Evolutionary conservation across 2,888 invertebrate genomes (phyloP), one percentile per base, ranked within the genome.

Genomic region (Xanthia icteritia): DNA sequence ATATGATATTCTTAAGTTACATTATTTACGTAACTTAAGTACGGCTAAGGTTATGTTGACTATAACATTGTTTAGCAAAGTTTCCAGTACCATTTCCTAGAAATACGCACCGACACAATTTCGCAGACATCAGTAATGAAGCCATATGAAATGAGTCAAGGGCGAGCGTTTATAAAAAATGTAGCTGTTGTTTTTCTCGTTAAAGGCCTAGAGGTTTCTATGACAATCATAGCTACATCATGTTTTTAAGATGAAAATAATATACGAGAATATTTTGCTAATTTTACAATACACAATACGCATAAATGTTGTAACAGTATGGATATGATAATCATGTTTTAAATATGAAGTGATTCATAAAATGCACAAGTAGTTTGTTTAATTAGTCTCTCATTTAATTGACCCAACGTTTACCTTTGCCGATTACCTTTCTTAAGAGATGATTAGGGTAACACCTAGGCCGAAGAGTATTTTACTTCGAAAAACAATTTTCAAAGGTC

Each of bases 81-180:
- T 67, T 66, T 58, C 76, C 27, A 8, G 39, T 36, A 42, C 60
- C 0, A 61, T 60, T 76, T 67, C 36, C 23, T 58, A 67, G 56
- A 77, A 82, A 51, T 51, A 61, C 56, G n/a, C 2, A 27, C 20
- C 36, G 51, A 71, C 56, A 73, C 36, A 23, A 36, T 58, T 77
- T 63, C 54, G 51, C 36, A n/a, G 54, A 79, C 36, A 60, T 39
- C n/a, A 39, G 39, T 45, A 63, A 66, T 70, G 73, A 81, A 78
- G 65, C 81, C 81, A 4, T 82, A 69, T 27, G 15, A 81, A 61
- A 72, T 58, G 0, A 82, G 61, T 65, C 78, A 81, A 83, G 61
- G 83, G 42, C 61, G 56, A 13, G 9, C n/a, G 60, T 61, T 63
- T 71, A 27, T n/a, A 66, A 73, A 70, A 66, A 39, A 60, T 51